A percentile compares a stretch with the other conserved stretches of the same genome.
phyloP scores from a whole-genome alignment of 2,113 vertebrate species.

The Laticauda laticaudata region DNA sequence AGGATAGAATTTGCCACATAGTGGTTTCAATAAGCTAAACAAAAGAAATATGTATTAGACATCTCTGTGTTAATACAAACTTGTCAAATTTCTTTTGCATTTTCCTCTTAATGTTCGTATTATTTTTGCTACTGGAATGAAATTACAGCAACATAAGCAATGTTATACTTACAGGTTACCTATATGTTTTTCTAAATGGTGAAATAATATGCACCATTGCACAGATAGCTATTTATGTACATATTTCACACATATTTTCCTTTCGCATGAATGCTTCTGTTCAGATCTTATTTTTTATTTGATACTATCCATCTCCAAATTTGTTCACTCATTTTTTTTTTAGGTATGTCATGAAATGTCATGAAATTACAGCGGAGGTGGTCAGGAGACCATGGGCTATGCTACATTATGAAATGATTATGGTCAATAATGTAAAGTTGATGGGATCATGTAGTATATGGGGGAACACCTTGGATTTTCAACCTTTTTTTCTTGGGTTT shows the following conservation, averaged over 20 bases:
- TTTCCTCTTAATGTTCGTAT: neutral
- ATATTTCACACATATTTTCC: neutral
- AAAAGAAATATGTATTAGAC: neutral
- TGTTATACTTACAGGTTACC: fast-evolving
- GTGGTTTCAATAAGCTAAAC: neutral
- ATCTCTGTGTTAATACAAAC: neutral
- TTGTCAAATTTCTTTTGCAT: neutral
- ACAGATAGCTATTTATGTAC: neutral
- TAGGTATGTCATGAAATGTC: constrained; percentile 23
- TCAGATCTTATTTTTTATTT: neutral
- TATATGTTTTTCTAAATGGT: neutral
- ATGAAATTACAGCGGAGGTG: neutral
- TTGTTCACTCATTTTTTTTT: constrained; percentile 12
- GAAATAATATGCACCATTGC: neutral
- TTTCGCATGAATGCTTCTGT: neutral
- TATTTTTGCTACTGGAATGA: neutral
- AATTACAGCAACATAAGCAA: neutral
- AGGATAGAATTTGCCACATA: neutral
- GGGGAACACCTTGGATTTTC: neutral
- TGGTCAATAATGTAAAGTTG: neutral
- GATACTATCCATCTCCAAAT: constrained; percentile 13
- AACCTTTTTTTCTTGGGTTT: neutral
- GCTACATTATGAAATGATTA: neutral
- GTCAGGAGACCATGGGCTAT: neutral
- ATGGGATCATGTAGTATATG: neutral